Evolutionary conservation across 2,113 vertebrate genomes (phyloP).

Genomic region (Rhinoderma darwinii): DNA sequence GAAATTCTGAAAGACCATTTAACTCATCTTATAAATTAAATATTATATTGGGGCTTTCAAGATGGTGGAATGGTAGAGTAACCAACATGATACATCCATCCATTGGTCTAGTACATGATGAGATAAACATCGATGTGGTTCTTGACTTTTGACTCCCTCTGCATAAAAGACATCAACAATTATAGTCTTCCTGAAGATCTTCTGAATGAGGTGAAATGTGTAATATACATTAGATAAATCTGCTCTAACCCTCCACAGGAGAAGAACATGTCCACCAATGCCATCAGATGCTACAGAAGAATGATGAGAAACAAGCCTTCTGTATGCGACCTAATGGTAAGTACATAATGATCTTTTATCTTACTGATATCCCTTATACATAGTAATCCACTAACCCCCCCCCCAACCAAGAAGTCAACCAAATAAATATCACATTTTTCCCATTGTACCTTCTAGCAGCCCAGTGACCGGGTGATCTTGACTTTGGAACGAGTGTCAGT

Average conservation of each 20-base stretch:
- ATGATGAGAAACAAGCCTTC: slow-evolving; percentile 18
- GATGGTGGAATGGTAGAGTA: background rate
- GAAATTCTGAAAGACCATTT: background rate
- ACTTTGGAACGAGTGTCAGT: too few relatives aligned
- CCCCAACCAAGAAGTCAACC: too few relatives aligned
- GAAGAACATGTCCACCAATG: background rate
- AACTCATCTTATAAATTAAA: background rate
- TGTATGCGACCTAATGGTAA: too few relatives aligned
- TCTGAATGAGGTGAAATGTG: background rate
- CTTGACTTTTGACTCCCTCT: background rate
- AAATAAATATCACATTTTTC: too few relatives aligned
- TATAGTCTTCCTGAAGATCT: background rate
- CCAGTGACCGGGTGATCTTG: too few relatives aligned
- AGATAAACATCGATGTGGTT: background rate
- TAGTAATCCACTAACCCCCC: too few relatives aligned
- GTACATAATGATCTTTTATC: too few relatives aligned
- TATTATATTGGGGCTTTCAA: background rate
- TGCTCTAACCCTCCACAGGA: background rate
- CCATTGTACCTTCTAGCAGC: too few relatives aligned
- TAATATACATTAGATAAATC: background rate
- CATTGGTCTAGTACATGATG: background rate
- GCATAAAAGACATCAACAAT: background rate
- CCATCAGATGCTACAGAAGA: background rate
- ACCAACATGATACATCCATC: background rate
- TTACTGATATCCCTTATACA: too few relatives aligned